Percentiles rank a stretch among this genome's conserved stretches.
phyloP scores from a whole-genome alignment of 2,797 vertebrate genomes.

The Clarias laeviceps region DNA sequence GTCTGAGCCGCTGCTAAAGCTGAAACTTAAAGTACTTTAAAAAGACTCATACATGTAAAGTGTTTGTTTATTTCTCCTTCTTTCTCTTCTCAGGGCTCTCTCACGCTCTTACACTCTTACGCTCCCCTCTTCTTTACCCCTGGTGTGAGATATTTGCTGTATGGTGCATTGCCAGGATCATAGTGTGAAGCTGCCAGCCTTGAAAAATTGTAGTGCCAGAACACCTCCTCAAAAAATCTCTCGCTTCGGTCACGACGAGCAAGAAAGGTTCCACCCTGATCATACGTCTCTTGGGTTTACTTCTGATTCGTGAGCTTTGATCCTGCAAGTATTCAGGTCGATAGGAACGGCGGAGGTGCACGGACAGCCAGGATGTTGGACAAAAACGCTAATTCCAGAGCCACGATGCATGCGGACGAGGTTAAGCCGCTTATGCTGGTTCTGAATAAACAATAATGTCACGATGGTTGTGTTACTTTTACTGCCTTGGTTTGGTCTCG shows the following conservation, averaged over 20 bases:
- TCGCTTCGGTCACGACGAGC: constrained; percentile 28
- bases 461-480: background rate
- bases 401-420: background rate
- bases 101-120: background rate
- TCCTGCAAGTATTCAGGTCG: constrained; percentile 18
- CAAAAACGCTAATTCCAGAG: constrained; percentile 4
- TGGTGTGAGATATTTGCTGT: constrained; percentile 45
- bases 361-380: background rate
- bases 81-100: background rate
- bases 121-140: constrained; percentile 8
- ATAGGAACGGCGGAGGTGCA: background rate
- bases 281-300: constrained; percentile 2
- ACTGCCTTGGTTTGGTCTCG: background rate
- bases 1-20: background rate
- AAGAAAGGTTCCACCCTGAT: constrained; percentile 16
- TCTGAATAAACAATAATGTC: background rate
- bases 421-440: constrained; percentile 5
- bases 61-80: constrained; percentile 41
- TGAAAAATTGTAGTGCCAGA: constrained; percentile 26
- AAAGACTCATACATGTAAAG: background rate
- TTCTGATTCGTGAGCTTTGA: background rate
- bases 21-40: background rate
- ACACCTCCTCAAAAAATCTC: constrained; percentile 44
- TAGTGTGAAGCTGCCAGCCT: constrained; percentile 21
- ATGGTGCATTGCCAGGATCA: constrained; percentile 34